Evolutionary conservation across 2,888 invertebrate genomes (phyloP).

Genomic region (Acrobasis suavella): DNA sequence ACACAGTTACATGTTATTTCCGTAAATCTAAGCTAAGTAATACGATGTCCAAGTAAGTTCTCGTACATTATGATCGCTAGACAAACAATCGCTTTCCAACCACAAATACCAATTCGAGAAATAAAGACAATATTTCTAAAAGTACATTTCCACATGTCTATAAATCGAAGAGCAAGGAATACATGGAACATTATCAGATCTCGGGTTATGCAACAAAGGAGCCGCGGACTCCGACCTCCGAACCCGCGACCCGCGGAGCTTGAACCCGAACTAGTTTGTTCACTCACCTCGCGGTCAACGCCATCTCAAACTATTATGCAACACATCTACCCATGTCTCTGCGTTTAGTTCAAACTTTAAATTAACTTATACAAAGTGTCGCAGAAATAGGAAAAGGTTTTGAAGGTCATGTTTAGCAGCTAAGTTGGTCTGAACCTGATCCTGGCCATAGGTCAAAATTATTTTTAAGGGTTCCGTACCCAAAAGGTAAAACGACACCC

Average conservation of each 20-base stretch:
- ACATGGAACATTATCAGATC: conserved; percentile 13
- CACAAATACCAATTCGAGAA: conserved; percentile 9
- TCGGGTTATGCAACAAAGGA: conserved; percentile 54
- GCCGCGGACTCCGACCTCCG: conserved; percentile 61
- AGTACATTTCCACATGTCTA: conserved; percentile 12
- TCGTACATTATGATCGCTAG: background rate
- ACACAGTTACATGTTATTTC: too few relatives aligned
- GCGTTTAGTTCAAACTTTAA: background rate
- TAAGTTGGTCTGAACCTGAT: too few relatives aligned
- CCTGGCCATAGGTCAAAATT: too few relatives aligned
- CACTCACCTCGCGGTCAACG: conserved; percentile 62
- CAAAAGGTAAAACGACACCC: too few relatives aligned
- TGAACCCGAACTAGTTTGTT: conserved; percentile 53
- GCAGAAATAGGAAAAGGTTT: too few relatives aligned
- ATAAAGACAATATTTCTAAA: conserved; percentile 2
- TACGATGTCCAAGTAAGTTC: background rate
- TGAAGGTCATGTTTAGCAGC: too few relatives aligned
- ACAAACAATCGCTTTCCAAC: background rate
- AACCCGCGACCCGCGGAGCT: conserved; percentile 50
- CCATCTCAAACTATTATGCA: conserved; percentile 47
- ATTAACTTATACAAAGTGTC: too few relatives aligned
- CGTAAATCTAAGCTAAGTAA: background rate
- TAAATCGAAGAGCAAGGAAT: conserved; percentile 4
- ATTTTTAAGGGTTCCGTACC: too few relatives aligned
- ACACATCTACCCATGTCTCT: conserved; percentile 25